Conservation (phyloP, 2,797 vertebrate species). For the Macroramphosus scolopax region DNA sequence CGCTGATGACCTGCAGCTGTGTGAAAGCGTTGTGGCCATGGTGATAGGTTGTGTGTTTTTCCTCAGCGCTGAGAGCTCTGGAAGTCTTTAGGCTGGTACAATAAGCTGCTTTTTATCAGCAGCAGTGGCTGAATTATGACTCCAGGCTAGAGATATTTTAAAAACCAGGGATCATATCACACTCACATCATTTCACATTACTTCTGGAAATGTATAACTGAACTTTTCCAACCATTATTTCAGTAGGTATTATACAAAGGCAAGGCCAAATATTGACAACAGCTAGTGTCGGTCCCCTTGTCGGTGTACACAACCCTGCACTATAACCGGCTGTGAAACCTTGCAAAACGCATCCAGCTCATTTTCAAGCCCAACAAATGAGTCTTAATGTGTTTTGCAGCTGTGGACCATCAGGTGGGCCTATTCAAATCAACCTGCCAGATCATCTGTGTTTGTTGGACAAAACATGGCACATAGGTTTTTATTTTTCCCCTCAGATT, state of each 20-base stretch:
- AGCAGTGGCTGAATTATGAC: slow-evolving; percentile 64
- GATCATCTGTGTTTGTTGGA: slow-evolving; percentile 94
- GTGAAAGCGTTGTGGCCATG: slow-evolving; percentile 59
- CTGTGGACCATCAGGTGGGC: slow-evolving; percentile 78
- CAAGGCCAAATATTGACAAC: no score
- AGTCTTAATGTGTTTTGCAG: slow-evolving; percentile 84
- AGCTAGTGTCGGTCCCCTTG: no score
- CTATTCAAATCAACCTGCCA: slow-evolving; percentile 88
- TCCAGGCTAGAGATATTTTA: slow-evolving; percentile 65
- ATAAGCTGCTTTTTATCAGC: slow-evolving; percentile 71
- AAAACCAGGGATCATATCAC: slow-evolving; percentile 59
- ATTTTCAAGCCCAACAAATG: slow-evolving; percentile 78
- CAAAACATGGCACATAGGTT: slow-evolving; percentile 98
- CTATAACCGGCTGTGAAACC: slow-evolving; percentile 61
- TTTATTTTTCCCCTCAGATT: slow-evolving; percentile 68
- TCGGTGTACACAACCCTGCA: no score
- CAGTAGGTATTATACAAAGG: slow-evolving; percentile 27
- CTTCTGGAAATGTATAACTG: slow-evolving; percentile 40
- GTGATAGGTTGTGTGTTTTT: slow-evolving; percentile 67
- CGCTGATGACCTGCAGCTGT: slow-evolving; percentile 71
- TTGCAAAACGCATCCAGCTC: slow-evolving; percentile 84
- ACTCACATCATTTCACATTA: slow-evolving; percentile 65
- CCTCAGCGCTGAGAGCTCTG: slow-evolving; percentile 62
- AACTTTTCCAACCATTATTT: slow-evolving; percentile 41
- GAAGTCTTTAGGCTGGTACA: slow-evolving; percentile 67